Conservation (phyloP, 2,888 invertebrate species). For the Hyposoter didymator region DNA sequence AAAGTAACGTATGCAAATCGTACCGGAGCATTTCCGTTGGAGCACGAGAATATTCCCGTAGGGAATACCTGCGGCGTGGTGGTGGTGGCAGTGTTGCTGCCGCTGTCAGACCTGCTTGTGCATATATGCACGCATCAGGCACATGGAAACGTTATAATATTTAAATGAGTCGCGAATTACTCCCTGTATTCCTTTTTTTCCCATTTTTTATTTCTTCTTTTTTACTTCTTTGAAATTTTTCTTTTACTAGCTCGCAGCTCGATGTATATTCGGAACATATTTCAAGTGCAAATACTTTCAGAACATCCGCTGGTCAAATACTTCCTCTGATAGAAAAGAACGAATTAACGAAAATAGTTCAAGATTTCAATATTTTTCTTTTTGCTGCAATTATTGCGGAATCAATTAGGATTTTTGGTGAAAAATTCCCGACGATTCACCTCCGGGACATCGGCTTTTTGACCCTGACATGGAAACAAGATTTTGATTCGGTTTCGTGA, state of each 20-base stretch:
- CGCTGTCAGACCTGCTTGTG: conserved; percentile 33
- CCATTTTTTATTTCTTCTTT: not conserved
- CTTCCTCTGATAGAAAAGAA: not conserved
- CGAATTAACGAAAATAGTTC: not conserved
- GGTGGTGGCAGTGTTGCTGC: conserved; percentile 6
- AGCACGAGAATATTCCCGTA: conserved; percentile 59
- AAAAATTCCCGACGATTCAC: not conserved
- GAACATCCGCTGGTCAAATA: not conserved
- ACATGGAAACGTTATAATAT: conserved; percentile 68
- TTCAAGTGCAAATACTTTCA: conserved; percentile 18
- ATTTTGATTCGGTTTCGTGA: no score
- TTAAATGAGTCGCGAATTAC: conserved; percentile 71
- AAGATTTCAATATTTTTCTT: not conserved
- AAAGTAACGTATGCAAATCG: conserved; percentile 72
- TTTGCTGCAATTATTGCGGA: not conserved
- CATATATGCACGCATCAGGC: conserved; percentile 29
- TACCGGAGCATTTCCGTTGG: conserved; percentile 43
- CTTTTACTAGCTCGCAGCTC: conserved; percentile 15
- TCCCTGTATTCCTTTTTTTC: not conserved
- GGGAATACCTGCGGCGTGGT: conserved; percentile 32
- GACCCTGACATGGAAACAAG: no score
- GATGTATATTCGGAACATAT: not conserved
- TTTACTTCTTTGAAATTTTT: not conserved
- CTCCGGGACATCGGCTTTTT: no score
- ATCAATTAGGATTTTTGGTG: not conserved